These are phyloP conservation scores for Lethrus apterus DNA, from an alignment of 1,140 invertebrate species.

Conservation along the genomic window DNA sequence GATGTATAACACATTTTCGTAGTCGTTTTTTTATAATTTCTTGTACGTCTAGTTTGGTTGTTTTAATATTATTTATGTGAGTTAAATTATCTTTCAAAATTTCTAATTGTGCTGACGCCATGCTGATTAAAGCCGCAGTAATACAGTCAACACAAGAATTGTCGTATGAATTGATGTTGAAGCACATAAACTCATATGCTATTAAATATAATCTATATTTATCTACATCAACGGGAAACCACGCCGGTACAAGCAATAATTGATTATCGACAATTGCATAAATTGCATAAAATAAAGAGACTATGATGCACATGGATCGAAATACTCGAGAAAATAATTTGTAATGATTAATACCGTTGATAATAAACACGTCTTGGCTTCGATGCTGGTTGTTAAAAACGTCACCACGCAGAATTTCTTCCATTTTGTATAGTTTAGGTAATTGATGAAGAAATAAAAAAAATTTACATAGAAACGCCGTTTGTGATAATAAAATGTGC, in stretches of 20 bases:
- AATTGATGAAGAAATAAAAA: not conserved
- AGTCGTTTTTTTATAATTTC: slow-evolving; percentile 4
- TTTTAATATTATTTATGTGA: not conserved
- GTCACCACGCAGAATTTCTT: no score
- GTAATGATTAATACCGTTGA: not conserved
- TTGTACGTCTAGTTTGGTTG: not conserved
- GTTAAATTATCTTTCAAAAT: slow-evolving; percentile 21
- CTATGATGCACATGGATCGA: slow-evolving; percentile 2
- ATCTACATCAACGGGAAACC: slow-evolving; percentile 16
- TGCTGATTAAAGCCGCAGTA: slow-evolving; percentile 7
- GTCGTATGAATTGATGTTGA: slow-evolving; percentile 4
- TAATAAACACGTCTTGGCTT: slow-evolving; percentile 6
- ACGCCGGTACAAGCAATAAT: slow-evolving; percentile 14
- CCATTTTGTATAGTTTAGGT: slow-evolving; percentile 6
- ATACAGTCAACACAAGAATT: slow-evolving; percentile 10
- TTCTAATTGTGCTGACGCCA: slow-evolving; percentile 19
- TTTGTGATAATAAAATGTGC: slow-evolving; percentile 16
- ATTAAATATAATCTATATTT: slow-evolving; percentile 2
- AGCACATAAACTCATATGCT: not conserved
- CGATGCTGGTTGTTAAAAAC: not conserved
- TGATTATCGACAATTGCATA: slow-evolving; percentile 18
- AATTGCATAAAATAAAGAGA: slow-evolving; percentile 15
- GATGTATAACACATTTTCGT: slow-evolving; percentile 18
- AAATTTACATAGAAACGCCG: slow-evolving; percentile 16
- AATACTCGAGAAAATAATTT: slow-evolving; percentile 1